Evolutionary conservation across 2,113 vertebrate genomes (phyloP), one percentile per base, ranked within the genome.

Genomic region (Uropsilus gracilis): DNA sequence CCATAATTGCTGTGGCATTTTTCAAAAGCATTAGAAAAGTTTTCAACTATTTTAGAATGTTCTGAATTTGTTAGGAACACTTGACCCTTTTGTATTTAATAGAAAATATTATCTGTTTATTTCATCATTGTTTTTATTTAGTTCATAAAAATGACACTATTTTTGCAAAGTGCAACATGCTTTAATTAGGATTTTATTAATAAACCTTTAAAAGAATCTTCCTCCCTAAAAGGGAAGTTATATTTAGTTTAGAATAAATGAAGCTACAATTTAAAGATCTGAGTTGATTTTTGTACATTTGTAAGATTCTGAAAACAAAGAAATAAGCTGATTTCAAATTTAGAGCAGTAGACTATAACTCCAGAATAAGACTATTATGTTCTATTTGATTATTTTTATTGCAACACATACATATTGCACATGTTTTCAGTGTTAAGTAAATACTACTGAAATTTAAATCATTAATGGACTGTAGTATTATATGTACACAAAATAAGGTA

Each of bases 181-280:
- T 39, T 61, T 75, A 28, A 53, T 61, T 90, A 82, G 71, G 34
- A 66, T 73, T 97, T 96, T 94, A 96, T 94, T 90, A 95, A 91
- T 78, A 50, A 95, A 12, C 1, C 68, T 95, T 82, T 94, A 86
- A 88, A 81, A 96, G 83, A 66, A 32, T 73, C 17, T 86, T 16
- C 37, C 20, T 89, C 26, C 72, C 34, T 57, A 69, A 88, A 93
- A 82, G 64, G 69, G 32, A 95, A 92, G 78, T 96, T 93, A 85
- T 8, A 75, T 92, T 94, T 95, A 44, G 32, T 90, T 86, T 59
- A 90, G 68, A 96, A 64, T 69, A 90, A 86, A 87, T 81, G 28
- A 87, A 88, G 32, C 63, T 77, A 77, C 22, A 37, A 96, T 46
- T 71, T 90, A 80, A 81, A 77, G 50, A 92, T 53, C 39, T 44